Base-by-base conservation (phyloP, 2,888 invertebrate species). In the Drosophila tripunctata region DNA sequence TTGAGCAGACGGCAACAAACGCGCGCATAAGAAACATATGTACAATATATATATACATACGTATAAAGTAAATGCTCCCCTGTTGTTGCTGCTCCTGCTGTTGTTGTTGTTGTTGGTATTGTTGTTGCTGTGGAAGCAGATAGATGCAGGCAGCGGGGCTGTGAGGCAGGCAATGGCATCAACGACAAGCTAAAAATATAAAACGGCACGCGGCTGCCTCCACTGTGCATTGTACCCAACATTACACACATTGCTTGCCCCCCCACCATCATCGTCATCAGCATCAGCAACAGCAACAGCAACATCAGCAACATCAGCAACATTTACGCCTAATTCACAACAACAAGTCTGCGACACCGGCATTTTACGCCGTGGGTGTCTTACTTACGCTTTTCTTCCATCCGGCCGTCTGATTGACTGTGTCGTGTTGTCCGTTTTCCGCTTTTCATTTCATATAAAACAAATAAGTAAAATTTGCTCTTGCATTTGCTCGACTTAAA, bases 181-280 rank as follows among this genome's bases (percentile, higher is more conserved):
- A 60, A 67, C 43, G n/a, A 36, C 14, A 64, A n/a, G 67, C 81
- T 87, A 83, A 71, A 78, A 87, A 87, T 87, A 87, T 79, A 60
- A 67, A 78, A 65, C 79, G 86, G 74, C 88, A 83, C 86, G 87
- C 88, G 79, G 86, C 68, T 58, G 72, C 41, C 51, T 60, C 47
- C 54, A 57, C n/a, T 56, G 30, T 67, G 57, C 70, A 60, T 36
- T 66, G 60, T 35, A 57, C 17, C 19, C 10, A 41, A 31, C 14
- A 24, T 15, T 30, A 27, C 33, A n/a, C n/a, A n/a, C n/a, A n/a
- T n/a, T n/a, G 33, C 43, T 45, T 52, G 31, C 30, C 35, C 10
- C 31, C 41, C 41, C n/a, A 7, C 22, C 5, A 30, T 27, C 41
- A 21, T 2, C 14, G 5, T 5, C 17, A 8, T 10, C 17, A 15